Conservation (phyloP, 2,797 vertebrate genomes). For the Myotis findleyi region DNA sequence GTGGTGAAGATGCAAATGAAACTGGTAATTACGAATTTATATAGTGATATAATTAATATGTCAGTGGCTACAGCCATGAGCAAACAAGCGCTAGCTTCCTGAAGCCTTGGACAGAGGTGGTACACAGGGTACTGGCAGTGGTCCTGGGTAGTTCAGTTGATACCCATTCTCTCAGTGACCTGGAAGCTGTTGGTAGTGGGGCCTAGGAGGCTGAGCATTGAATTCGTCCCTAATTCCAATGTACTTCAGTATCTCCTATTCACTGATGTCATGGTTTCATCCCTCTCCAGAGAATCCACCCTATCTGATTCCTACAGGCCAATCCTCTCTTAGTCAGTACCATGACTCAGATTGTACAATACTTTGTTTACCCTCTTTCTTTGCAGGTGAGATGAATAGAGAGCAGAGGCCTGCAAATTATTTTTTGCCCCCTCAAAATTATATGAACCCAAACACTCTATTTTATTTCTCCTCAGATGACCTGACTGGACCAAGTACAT, state of each 20-base stretch:
- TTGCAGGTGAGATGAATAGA: neutral
- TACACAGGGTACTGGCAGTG: neutral
- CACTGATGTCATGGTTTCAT: neutral
- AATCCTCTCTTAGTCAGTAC: neutral
- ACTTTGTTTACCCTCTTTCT: neutral
- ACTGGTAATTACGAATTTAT: neutral
- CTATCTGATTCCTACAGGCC: neutral
- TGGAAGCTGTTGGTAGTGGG: neutral
- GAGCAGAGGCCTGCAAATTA: neutral
- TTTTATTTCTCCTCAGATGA: neutral
- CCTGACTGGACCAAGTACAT: neutral
- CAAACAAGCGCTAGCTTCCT: neutral
- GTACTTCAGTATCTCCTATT: neutral
- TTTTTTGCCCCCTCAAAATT: neutral
- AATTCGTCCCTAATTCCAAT: slow-evolving; percentile 5
- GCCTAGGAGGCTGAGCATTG: neutral
- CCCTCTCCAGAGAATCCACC: neutral
- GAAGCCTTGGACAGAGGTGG: neutral
- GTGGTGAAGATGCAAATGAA: neutral
- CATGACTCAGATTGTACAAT: neutral
- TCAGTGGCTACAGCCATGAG: neutral
- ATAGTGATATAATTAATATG: neutral
- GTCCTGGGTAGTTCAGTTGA: neutral
- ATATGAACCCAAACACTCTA: neutral
- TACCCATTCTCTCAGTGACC: neutral